Percentiles rank a stretch among this genome's conserved stretches.
phyloP scores from a whole-genome alignment of 2,888 invertebrate species.

The Anthrax anthrax region DNA sequence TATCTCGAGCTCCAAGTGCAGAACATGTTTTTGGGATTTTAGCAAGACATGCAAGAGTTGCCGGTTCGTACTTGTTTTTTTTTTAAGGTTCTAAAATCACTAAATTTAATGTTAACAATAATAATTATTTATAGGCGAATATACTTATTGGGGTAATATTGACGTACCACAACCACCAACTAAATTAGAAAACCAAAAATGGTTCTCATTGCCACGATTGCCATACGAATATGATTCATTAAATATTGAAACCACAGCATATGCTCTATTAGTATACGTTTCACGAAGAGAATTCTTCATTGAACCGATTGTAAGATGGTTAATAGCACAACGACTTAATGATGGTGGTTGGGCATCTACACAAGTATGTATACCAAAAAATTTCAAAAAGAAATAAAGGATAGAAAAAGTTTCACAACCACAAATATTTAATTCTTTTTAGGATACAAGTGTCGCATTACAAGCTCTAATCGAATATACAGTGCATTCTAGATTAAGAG shows the following conservation, averaged over 20 bases:
- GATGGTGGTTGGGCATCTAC: conserved; percentile 84
- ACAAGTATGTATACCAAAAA: too few relatives aligned
- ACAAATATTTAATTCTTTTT: conserved; percentile 32
- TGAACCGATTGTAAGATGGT: conserved; percentile 80
- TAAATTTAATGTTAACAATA: not conserved
- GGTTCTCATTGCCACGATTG: conserved; percentile 73
- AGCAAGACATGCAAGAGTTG: conserved; percentile 46
- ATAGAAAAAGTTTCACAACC: too few relatives aligned
- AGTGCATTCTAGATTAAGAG: conserved; percentile 66
- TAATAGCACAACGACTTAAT: conserved; percentile 71
- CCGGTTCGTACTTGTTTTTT: conserved; percentile 36
- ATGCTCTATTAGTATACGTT: conserved; percentile 78
- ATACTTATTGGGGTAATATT: conserved; percentile 75
- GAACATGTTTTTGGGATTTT: conserved; percentile 69
- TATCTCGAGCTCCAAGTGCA: conserved; percentile 70
- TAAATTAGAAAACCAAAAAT: conserved; percentile 82
- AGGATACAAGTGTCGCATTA: conserved; percentile 74
- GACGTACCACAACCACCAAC: conserved; percentile 65
- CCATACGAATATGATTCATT: conserved; percentile 80
- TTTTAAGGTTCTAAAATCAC: not conserved
- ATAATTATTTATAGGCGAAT: conserved; percentile 42
- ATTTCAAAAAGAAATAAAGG: too few relatives aligned
- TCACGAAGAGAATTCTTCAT: conserved; percentile 67
- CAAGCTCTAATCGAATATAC: conserved; percentile 84
- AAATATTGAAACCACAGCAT: conserved; percentile 87